A percentile compares a stretch with the other conserved stretches of the same genome.
Conservation (phyloP, 2,797 vertebrate genomes). For the Sebastes kiyomatsui region DNA sequence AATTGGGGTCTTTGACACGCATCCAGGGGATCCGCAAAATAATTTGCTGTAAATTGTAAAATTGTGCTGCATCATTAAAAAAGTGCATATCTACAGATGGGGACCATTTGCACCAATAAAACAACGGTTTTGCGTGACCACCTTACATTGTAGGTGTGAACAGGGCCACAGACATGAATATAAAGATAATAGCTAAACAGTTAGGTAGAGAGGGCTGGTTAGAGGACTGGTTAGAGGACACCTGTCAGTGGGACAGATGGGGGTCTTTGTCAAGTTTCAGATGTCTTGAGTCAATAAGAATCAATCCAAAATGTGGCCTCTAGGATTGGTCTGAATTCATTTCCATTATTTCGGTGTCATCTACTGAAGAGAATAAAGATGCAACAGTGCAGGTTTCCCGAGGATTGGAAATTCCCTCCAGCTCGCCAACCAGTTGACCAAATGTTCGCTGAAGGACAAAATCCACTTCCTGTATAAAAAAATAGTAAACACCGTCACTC, state of each 20-base stretch:
- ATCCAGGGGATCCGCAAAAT: no score
- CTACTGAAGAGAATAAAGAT: neutral
- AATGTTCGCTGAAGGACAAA: neutral
- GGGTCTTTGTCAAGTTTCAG: neutral
- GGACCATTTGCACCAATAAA: no score
- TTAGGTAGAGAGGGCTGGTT: no score
- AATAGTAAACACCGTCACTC: neutral
- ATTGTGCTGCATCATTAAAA: no score
- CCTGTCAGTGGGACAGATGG: neutral
- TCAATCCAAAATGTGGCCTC: neutral
- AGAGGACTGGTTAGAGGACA: neutral
- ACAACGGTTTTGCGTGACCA: no score
- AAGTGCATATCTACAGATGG: no score
- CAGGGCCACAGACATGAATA: no score
- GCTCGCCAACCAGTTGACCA: neutral
- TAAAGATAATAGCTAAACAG: no score
- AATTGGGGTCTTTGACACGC: no score
- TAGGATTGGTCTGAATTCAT: neutral
- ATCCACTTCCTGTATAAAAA: slow-evolving; percentile 9
- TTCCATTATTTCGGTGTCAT: neutral
- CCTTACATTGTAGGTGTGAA: no score
- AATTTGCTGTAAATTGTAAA: no score
- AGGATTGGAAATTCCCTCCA: neutral
- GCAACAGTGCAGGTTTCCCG: neutral
- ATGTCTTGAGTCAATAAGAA: neutral